A percentile compares a stretch with the other conserved stretches of the same genome.
Conservation (phyloP, 2,888 invertebrate genomes). For the Chirona hameri region DNA sequence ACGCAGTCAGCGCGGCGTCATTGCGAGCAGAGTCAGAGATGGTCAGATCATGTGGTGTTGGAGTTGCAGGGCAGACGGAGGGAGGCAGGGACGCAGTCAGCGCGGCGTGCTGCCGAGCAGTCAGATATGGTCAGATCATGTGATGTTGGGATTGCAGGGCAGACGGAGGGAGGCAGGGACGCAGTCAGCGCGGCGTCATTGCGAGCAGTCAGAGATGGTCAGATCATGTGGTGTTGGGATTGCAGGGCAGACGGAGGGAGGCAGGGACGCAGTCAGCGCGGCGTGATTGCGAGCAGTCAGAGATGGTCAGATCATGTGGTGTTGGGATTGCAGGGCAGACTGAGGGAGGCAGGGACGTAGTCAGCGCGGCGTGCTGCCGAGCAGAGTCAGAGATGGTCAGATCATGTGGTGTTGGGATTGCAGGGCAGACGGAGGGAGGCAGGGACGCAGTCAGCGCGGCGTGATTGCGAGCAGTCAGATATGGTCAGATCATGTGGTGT, state of each 20-base stretch:
- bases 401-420: background rate
- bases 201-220: background rate
- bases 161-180: no score
- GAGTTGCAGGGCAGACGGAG: slow-evolving; percentile 43
- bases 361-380: slow-evolving; percentile 42
- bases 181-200: no score
- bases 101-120: slow-evolving; percentile 36
- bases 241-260: no score
- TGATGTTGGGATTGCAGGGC: no score
- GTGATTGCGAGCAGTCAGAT: background rate
- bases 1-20: no score
- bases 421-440: no score
- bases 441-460: no score
- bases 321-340: no score
- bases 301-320: background rate
- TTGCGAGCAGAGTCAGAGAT: background rate
- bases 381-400: background rate
- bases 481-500: background rate
- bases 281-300: no score
- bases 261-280: no score
- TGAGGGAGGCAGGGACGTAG: slow-evolving; percentile 52
- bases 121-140: background rate
- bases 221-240: background rate
- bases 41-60: background rate
- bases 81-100: slow-evolving; percentile 51